Base-by-base conservation (phyloP, 2,888 invertebrate genomes). In the Cantharis rufa region DNA sequence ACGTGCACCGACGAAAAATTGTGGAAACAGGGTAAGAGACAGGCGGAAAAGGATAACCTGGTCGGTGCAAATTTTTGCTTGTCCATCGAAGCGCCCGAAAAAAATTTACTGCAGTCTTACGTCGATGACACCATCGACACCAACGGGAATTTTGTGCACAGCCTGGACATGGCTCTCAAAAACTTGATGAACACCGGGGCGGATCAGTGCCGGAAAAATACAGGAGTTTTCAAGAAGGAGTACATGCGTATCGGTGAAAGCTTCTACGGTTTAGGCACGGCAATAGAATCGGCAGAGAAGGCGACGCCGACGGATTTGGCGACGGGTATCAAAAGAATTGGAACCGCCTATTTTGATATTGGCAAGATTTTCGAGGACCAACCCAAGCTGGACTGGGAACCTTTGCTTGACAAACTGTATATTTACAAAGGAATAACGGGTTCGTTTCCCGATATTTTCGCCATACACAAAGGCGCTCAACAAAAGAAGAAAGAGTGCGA, bases 1-100 rank as follows among this genome's bases (percentile, higher is more conserved):
- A 97, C 97, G 2, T 98, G 98, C 86, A 98, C 96, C 9, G 98
- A 99, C 89, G 98, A 98, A 84, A 98, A 98, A 88, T 93, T 95
- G 82, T 99, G 99, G 99, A 99, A 99, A 89, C 92, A 92, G 69
- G 99, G 99, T 3, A 99, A 99, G 88, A 90, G 99, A 80, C 94
- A 93, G 88, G 98, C 99, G 0, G 99, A 99, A 88, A 95, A 94
- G 84, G 99, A 99, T 88, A 94, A 96, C 83, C 91, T 97, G 80
- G 90, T 95, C 82, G 97, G 97, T 9, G 94, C 96, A 27, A 96
- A 94, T 88, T 97, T 96, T 88, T 98, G 98, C 89, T 92, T 96
- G 88, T 94, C 96, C 78, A 91, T 99, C 83, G 93, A 94, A 82
- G 94, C 96, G 79, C 96, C 98, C 48, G 94, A 95, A 80, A 93